phyloP scores from a whole-genome alignment of 2,113 vertebrate genomes.

The Riparia riparia region DNA sequence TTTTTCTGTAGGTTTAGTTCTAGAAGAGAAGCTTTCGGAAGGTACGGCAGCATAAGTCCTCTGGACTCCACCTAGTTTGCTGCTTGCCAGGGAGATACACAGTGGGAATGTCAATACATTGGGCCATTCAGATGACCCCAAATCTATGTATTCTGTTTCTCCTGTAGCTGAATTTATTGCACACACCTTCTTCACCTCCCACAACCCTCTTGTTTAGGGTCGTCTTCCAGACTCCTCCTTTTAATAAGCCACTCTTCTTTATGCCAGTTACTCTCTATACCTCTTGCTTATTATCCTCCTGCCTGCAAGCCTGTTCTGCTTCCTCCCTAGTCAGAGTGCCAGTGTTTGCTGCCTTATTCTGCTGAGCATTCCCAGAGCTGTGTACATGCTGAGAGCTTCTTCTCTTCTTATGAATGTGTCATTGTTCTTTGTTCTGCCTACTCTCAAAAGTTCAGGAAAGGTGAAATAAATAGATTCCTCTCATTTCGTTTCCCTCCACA shows the following conservation, averaged over 20 bases:
- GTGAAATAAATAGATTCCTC: background rate
- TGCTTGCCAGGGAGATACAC: background rate
- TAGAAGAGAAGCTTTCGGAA: background rate
- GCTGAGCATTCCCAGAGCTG: background rate
- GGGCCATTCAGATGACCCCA: background rate
- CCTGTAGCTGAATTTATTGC: background rate
- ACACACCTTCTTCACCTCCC: background rate
- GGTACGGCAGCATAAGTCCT: background rate
- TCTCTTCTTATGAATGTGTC: accelerated
- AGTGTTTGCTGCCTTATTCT: background rate
- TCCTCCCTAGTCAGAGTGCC: background rate
- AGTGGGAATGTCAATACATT: background rate
- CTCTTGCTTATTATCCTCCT: background rate
- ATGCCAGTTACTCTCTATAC: background rate
- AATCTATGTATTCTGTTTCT: background rate
- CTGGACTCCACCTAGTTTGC: background rate
- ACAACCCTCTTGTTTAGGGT: background rate
- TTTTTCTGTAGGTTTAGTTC: background rate
- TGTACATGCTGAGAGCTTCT: background rate
- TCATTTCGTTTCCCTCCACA: background rate
- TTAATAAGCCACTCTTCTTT: background rate
- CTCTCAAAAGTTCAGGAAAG: background rate
- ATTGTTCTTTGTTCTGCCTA: background rate
- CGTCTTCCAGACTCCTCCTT: background rate
- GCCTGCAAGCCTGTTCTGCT: background rate